Percentiles rank a stretch among this genome's conserved stretches.
Evolutionary conservation across 2,113 vertebrate genomes (phyloP).

Genomic region (Mirza zaza): DNA sequence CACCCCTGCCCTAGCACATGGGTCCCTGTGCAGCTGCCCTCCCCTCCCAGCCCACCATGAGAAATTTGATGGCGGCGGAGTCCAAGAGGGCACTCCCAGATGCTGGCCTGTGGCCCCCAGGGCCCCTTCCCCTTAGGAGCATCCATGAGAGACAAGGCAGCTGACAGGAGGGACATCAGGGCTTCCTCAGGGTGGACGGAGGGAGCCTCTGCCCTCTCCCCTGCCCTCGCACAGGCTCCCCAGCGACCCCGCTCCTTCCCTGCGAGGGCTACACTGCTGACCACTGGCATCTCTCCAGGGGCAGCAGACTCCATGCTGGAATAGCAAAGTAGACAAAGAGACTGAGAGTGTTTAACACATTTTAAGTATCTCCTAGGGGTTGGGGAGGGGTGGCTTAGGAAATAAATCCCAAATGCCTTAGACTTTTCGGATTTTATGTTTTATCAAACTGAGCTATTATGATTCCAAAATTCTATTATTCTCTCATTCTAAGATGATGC

Average conservation of each 20-base stretch:
- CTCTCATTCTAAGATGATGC: background rate
- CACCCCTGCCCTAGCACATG: accelerated
- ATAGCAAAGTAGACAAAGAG: background rate
- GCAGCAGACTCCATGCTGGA: background rate
- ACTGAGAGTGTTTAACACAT: background rate
- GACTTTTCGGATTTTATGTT: background rate
- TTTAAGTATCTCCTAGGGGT: background rate
- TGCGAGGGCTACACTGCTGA: background rate
- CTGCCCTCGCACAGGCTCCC: no score
- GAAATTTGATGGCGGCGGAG: background rate
- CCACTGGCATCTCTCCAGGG: background rate
- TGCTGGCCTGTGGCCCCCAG: background rate
- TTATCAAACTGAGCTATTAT: background rate
- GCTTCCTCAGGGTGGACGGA: background rate
- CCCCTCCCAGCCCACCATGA: background rate
- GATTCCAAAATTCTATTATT: background rate
- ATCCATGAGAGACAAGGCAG: background rate
- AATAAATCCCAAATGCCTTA: background rate
- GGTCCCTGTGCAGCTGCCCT: background rate
- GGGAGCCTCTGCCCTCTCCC: background rate
- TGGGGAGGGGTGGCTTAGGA: background rate
- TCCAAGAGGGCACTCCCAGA: no score
- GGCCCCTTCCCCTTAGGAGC: background rate
- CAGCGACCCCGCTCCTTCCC: background rate
- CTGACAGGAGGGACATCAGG: accelerated